Conservation (phyloP, 2,888 invertebrate genomes). For the Apodemia hepburni region DNA sequence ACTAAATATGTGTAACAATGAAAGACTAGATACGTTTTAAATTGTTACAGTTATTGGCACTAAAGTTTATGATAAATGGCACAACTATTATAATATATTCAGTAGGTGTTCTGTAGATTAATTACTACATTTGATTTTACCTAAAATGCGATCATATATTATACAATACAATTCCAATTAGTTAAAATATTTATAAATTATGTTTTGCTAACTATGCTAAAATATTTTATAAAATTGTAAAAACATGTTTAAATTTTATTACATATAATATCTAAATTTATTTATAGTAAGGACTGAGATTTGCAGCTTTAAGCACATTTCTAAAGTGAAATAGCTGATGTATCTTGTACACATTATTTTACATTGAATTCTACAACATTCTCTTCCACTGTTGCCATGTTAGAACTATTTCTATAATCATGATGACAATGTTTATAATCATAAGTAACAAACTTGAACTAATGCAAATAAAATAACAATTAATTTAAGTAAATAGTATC, state of each 20-base stretch:
- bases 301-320: conserved; percentile 59
- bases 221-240: conserved; percentile 70
- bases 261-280: conserved; percentile 54
- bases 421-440: background rate
- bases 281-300: conserved; percentile 69
- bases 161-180: conserved; percentile 49
- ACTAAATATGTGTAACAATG: conserved; percentile 79
- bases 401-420: conserved; percentile 35
- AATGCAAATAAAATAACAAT: conserved; percentile 30
- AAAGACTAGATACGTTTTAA: conserved; percentile 79
- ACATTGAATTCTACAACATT: conserved; percentile 57
- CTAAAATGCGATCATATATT: conserved; percentile 49
- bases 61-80: conserved; percentile 72
- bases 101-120: conserved; percentile 49
- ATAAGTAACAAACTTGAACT: conserved; percentile 20
- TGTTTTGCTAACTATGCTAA: conserved; percentile 68
- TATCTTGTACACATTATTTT: conserved; percentile 32
- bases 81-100: conserved; percentile 49
- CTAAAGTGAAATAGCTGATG: conserved; percentile 62
- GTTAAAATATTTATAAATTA: conserved; percentile 51
- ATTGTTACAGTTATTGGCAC: conserved; percentile 79
- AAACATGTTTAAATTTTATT: conserved; percentile 59
- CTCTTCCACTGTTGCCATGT: conserved; percentile 68
- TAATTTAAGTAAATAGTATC: conserved; percentile 25
- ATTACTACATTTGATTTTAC: conserved; percentile 43